phyloP scores from a whole-genome alignment of 2,113 vertebrate species.

The Microtus pennsylvanicus region DNA sequence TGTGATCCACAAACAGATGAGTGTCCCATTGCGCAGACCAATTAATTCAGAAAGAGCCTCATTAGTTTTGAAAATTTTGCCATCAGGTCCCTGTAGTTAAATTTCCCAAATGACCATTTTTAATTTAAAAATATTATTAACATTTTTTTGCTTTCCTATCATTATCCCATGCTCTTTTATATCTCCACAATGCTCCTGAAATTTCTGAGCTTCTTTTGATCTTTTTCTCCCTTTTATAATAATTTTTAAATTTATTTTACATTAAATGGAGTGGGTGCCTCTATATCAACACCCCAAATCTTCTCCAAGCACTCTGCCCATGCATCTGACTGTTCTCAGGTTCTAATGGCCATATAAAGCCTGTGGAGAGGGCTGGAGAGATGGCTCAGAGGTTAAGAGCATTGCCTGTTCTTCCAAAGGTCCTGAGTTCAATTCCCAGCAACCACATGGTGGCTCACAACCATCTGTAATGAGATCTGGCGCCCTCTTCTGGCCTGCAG shows the following conservation, averaged over 20 bases:
- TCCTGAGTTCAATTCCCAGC: no score
- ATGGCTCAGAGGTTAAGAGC: no score
- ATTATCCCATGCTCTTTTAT: not conserved
- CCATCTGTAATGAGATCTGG: no score
- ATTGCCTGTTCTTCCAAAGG: no score
- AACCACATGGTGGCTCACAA: no score
- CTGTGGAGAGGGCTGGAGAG: not conserved
- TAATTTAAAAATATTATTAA: slow-evolving; percentile 13
- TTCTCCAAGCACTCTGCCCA: not conserved
- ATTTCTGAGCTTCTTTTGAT: slow-evolving; percentile 32
- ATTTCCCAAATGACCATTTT: slow-evolving; percentile 46
- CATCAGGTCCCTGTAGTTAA: not conserved
- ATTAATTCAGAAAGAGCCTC: slow-evolving; percentile 59
- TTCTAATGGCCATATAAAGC: not conserved
- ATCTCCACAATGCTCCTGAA: not conserved
- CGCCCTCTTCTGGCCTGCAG: no score
- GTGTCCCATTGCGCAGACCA: not conserved
- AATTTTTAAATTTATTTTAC: slow-evolving; percentile 7
- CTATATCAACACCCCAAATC: not conserved
- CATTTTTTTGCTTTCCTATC: not conserved
- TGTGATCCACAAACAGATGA: not conserved
- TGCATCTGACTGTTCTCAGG: not conserved
- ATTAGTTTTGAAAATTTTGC: slow-evolving; percentile 70
- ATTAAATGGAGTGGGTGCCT: slow-evolving; percentile 46
- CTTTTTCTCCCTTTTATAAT: slow-evolving; percentile 37